Percentiles rank a stretch among this genome's conserved stretches.
Conservation (phyloP, 2,888 invertebrate species). For the Tridacna gigas region DNA sequence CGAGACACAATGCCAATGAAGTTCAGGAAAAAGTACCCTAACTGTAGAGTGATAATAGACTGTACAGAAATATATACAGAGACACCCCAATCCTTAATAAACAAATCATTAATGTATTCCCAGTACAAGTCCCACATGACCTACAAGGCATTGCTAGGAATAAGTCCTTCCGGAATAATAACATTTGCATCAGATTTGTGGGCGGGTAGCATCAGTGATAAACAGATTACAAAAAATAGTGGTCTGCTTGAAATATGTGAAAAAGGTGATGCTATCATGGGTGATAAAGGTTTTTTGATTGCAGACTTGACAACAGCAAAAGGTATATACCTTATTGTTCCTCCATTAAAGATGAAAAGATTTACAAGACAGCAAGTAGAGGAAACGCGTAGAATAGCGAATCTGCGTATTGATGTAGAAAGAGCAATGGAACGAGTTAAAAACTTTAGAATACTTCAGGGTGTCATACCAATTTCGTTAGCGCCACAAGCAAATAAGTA, state of each 20-base stretch:
- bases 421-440: slow-evolving; percentile 28
- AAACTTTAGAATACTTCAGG: slow-evolving; percentile 44
- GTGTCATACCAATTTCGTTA: slow-evolving; percentile 43
- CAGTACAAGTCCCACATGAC: slow-evolving; percentile 58
- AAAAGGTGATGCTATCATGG: slow-evolving; percentile 59
- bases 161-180: slow-evolving; percentile 52
- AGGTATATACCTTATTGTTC: slow-evolving; percentile 42
- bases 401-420: slow-evolving; percentile 43
- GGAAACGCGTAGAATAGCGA: slow-evolving; percentile 35
- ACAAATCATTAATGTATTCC: slow-evolving; percentile 45
- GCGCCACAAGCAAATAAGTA: slow-evolving; percentile 3
- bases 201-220: slow-evolving; percentile 58
- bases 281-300: slow-evolving; percentile 63
- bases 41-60: slow-evolving; percentile 59
- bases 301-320: slow-evolving; percentile 43
- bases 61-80: slow-evolving; percentile 64
- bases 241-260: slow-evolving; percentile 56
- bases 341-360: slow-evolving; percentile 43
- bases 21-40: slow-evolving; percentile 50
- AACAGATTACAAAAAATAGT: slow-evolving; percentile 42
- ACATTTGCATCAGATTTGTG: slow-evolving; percentile 62
- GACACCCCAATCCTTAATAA: slow-evolving; percentile 40
- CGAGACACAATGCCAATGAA: slow-evolving; percentile 38
- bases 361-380: slow-evolving; percentile 38
- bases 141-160: slow-evolving; percentile 49